phyloP scores from a whole-genome alignment of 2,888 invertebrate genomes.

The Vanessa cardui region DNA sequence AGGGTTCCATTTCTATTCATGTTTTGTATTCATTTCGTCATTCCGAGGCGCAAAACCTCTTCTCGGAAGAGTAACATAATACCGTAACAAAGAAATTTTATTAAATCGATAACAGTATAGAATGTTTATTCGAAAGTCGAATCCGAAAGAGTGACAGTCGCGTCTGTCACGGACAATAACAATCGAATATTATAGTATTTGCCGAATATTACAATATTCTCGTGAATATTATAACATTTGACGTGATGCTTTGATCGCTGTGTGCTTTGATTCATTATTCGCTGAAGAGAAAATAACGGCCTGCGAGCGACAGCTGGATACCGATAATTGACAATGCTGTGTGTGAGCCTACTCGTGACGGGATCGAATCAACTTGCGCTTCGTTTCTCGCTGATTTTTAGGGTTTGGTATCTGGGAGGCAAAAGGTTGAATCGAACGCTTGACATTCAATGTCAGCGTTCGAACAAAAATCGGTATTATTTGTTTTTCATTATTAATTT shows the following conservation, averaged over 20 bases:
- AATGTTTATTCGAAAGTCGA: slow-evolving; percentile 25
- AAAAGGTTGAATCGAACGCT: background rate
- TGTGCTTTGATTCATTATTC: slow-evolving; percentile 37
- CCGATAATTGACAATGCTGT: slow-evolving; percentile 35
- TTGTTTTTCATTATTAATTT: background rate
- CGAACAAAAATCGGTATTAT: background rate
- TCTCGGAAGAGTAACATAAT: slow-evolving; percentile 7
- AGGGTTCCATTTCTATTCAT: background rate
- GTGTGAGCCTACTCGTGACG: slow-evolving; percentile 4
- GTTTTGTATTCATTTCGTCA: slow-evolving; percentile 12
- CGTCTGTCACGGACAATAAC: slow-evolving; percentile 35
- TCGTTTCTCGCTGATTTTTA: slow-evolving; percentile 14
- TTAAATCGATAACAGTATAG: slow-evolving; percentile 25
- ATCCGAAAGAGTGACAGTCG: slow-evolving; percentile 26
- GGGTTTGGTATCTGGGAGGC: slow-evolving; percentile 6
- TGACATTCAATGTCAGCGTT: background rate
- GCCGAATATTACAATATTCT: slow-evolving; percentile 35
- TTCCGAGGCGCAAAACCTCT: slow-evolving; percentile 3
- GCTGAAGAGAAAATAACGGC: slow-evolving; percentile 26
- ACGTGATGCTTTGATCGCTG: slow-evolving; percentile 35
- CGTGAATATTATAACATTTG: slow-evolving; percentile 38
- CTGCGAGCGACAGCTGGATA: slow-evolving; percentile 36
- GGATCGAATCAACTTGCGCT: slow-evolving; percentile 18
- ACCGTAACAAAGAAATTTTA: slow-evolving; percentile 23
- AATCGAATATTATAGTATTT: slow-evolving; percentile 33